A percentile compares a stretch with the other conserved stretches of the same genome.
Conservation (phyloP, 1,140 invertebrate species). For the Atopsyche davidsoni region DNA sequence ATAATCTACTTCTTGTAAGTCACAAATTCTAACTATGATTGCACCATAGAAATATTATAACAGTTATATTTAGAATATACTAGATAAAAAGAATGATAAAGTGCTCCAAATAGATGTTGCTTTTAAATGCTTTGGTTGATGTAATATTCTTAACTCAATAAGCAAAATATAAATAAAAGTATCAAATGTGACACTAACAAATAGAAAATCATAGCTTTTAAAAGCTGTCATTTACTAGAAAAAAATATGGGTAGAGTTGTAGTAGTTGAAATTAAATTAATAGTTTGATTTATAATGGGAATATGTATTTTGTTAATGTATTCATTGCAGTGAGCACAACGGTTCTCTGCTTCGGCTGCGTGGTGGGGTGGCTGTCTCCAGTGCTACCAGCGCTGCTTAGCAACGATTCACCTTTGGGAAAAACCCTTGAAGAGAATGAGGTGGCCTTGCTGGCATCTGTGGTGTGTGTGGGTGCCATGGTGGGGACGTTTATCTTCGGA, state of each 20-base stretch:
- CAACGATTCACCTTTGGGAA: constrained; percentile 29
- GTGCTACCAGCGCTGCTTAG: constrained; percentile 32
- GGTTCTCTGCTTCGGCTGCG: constrained; percentile 33
- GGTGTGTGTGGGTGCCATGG: constrained; percentile 45
- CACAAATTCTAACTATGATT: too few relatives aligned
- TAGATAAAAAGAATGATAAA: too few relatives aligned
- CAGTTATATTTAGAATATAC: too few relatives aligned
- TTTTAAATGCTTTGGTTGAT: too few relatives aligned
- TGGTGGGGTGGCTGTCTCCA: constrained; percentile 37
- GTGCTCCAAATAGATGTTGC: too few relatives aligned
- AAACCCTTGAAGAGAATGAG: constrained; percentile 36
- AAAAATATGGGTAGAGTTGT: neutral
- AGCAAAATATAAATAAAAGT: too few relatives aligned
- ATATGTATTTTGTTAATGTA: neutral
- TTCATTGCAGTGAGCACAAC: constrained; percentile 33
- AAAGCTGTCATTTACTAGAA: neutral
- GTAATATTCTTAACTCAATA: too few relatives aligned
- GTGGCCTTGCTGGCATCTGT: constrained; percentile 51
- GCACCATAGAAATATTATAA: too few relatives aligned
- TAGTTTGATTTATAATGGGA: neutral
- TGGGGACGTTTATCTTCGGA: constrained; percentile 46
- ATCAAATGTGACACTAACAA: too few relatives aligned
- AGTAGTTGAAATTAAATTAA: neutral
- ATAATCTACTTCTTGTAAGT: too few relatives aligned
- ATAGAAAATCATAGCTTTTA: neutral